Evolutionary conservation across 2,113 vertebrate species (phyloP).

Genomic region (Gobiocypris rarus): DNA sequence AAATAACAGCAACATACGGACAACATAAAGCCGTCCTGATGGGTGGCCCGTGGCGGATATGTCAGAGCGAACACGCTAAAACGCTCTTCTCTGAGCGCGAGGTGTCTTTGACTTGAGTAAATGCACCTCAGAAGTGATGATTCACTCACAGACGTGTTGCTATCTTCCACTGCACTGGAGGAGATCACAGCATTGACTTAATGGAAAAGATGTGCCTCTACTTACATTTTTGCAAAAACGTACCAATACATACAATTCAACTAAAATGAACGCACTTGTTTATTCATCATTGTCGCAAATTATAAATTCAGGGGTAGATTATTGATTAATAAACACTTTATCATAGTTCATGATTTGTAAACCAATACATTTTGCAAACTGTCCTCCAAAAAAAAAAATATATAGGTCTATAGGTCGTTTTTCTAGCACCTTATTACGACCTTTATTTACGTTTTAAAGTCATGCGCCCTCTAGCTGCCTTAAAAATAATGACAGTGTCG

Average conservation of each 20-base stretch:
- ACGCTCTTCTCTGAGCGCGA: conserved; percentile 20
- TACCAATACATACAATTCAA: not conserved
- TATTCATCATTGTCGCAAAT: not conserved
- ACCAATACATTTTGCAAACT: not conserved
- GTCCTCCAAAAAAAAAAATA: no score
- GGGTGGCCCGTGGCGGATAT: conserved; percentile 28
- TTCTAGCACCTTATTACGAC: no score
- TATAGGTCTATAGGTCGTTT: no score
- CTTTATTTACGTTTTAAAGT: no score
- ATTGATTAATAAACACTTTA: not conserved
- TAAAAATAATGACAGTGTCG: no score
- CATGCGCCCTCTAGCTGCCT: no score
- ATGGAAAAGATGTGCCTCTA: not conserved
- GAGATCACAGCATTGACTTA: not conserved
- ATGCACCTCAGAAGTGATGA: conserved; percentile 24
- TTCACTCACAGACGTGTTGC: not conserved
- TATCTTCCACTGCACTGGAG: not conserved
- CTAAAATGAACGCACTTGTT: not conserved
- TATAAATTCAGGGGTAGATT: not conserved
- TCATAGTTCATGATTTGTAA: not conserved
- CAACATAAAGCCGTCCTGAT: conserved; percentile 28
- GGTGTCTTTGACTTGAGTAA: not conserved
- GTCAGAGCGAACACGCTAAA: conserved; percentile 19
- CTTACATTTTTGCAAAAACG: not conserved
- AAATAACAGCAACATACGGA: conserved; percentile 24